phyloP scores from a whole-genome alignment of 2,888 invertebrate species.

The Anaspis maculata region DNA sequence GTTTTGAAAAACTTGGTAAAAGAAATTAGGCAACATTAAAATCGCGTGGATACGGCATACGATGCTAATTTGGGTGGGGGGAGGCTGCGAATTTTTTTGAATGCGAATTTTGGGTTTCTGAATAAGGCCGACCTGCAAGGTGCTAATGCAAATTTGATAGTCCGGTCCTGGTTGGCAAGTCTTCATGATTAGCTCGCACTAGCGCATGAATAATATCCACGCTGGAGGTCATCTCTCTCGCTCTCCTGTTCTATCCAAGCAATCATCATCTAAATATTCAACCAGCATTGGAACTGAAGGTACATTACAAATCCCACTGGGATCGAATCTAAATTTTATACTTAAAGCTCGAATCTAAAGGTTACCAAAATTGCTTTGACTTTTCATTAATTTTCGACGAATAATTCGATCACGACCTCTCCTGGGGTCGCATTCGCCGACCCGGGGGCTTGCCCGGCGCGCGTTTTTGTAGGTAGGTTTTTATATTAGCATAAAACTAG shows the following conservation, averaged over 20 bases:
- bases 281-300: constrained; percentile 16
- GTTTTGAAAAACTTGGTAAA: too few relatives aligned
- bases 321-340: constrained; percentile 18
- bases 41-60: too few relatives aligned
- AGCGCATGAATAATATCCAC: constrained; percentile 19
- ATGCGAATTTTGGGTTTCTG: too few relatives aligned
- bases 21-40: too few relatives aligned
- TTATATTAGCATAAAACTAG: too few relatives aligned
- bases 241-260: constrained; percentile 14
- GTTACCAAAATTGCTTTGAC: constrained; percentile 16
- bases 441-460: too few relatives aligned
- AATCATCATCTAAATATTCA: constrained; percentile 21
- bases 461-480: too few relatives aligned
- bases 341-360: constrained; percentile 15
- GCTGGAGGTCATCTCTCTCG: constrained; percentile 13
- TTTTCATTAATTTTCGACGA: constrained; percentile 13
- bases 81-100: too few relatives aligned
- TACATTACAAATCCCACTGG: constrained; percentile 15
- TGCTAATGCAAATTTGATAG: constrained; percentile 6
- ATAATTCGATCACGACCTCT: too few relatives aligned
- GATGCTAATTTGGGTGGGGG: too few relatives aligned
- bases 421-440: too few relatives aligned
- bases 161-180: constrained; percentile 10
- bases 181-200: constrained; percentile 18
- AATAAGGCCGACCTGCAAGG: too few relatives aligned